Conservation (phyloP, 2,888 invertebrate species). For the Lochmaea crataegi region DNA sequence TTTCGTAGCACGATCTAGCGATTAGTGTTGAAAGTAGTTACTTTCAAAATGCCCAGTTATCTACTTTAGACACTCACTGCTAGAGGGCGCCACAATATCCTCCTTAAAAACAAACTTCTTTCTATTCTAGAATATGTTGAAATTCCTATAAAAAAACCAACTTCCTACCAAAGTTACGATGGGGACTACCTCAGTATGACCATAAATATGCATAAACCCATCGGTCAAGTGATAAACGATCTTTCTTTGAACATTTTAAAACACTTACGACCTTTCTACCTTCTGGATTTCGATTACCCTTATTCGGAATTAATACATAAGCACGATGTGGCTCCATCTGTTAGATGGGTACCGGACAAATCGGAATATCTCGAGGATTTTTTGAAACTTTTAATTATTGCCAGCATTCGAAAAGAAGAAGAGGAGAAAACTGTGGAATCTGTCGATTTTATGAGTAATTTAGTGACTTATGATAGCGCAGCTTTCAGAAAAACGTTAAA, state of each 20-base stretch:
- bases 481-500: not conserved
- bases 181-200: conserved; percentile 45
- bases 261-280: conserved; percentile 35
- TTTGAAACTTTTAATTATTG: conserved; percentile 8
- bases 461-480: not conserved
- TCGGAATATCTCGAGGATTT: conserved; percentile 36
- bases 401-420: not conserved
- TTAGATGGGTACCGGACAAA: conserved; percentile 19
- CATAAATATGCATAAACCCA: conserved; percentile 47
- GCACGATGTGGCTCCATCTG: conserved; percentile 44
- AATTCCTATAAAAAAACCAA: not conserved
- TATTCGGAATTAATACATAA: conserved; percentile 40
- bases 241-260: conserved; percentile 44
- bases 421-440: not conserved
- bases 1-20: too few species aligned
- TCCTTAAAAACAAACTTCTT: not conserved
- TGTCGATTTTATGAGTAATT: not conserved
- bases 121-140: not conserved
- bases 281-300: conserved; percentile 23
- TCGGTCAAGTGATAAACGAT: conserved; percentile 45
- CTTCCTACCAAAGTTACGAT: conserved; percentile 39
- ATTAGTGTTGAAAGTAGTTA: too few species aligned
- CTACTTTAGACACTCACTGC: too few species aligned
- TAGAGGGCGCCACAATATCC: too few species aligned
- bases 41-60: too few species aligned